These are phyloP conservation scores for Nematostella vectensis DNA, from an alignment of 92 coral and sea anemone species.

Conservation along the genomic window DNA sequence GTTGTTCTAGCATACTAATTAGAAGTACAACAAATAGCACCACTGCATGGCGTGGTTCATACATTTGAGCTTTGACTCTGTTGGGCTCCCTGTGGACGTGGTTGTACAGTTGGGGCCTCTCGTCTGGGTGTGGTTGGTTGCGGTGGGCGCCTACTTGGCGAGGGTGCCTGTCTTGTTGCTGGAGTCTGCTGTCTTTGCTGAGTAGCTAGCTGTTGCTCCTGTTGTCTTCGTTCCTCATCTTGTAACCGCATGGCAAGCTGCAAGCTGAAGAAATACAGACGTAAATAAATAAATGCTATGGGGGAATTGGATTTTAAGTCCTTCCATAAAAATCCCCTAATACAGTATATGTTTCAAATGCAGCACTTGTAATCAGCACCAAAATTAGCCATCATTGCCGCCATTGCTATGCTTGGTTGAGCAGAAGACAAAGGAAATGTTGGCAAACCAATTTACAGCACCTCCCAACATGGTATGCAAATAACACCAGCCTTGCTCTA, in stretches of 20 bases:
- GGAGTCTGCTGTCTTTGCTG: slow-evolving; percentile 41
- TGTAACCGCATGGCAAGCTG: slow-evolving; percentile 89
- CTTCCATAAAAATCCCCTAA: not conserved
- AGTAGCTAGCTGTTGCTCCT: slow-evolving; percentile 37
- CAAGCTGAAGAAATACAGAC: no score
- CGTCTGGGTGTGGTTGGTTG: slow-evolving; percentile 2
- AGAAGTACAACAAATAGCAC: no score
- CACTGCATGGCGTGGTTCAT: no score
- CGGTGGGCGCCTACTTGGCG: not conserved
- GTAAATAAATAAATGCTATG: no score
- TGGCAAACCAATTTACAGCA: no score
- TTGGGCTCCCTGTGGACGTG: slow-evolving; percentile 11
- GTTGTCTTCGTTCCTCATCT: slow-evolving; percentile 68
- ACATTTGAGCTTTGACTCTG: slow-evolving; percentile 22
- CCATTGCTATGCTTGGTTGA: no score
- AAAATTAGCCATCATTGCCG: no score
- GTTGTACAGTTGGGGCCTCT: slow-evolving; percentile 7
- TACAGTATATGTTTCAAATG: not conserved
- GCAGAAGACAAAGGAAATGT: no score
- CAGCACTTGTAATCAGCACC: no score
- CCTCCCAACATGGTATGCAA: no score
- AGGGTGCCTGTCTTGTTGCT: not conserved
- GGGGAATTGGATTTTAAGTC: not conserved
- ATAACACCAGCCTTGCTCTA: no score
- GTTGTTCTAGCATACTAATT: no score